Percentiles rank a stretch among this genome's conserved stretches.
phyloP scores from a whole-genome alignment of 2,113 vertebrate species.

The Antechinus stuartii region DNA sequence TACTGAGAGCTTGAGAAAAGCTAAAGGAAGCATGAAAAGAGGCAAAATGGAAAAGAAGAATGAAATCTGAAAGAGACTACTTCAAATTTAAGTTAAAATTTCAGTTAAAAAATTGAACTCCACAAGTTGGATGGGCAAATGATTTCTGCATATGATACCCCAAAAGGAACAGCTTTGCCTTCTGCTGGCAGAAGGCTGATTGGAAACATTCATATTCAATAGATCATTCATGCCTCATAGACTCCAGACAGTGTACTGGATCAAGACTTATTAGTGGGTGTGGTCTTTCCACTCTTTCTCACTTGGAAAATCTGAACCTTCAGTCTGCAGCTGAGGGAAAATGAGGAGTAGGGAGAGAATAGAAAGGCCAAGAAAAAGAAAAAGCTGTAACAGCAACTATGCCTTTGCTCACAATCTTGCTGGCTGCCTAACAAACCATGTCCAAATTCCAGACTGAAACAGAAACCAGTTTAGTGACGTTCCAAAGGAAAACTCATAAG shows the following conservation, averaged over 20 bases:
- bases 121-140: neutral
- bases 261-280: neutral
- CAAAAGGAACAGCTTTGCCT: neutral
- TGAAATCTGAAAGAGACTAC: neutral
- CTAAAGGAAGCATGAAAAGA: neutral
- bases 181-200: neutral
- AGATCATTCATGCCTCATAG: neutral
- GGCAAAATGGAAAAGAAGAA: neutral
- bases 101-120: conserved; percentile 18
- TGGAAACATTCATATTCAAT: conserved; percentile 51
- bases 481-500: conserved; percentile 79
- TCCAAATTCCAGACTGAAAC: conserved; percentile 81
- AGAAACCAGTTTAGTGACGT: conserved; percentile 71
- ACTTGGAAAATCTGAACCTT: conserved; percentile 77
- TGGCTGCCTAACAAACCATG: conserved; percentile 77
- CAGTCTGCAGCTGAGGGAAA: conserved; percentile 59
- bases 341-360: neutral
- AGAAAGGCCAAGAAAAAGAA: conserved; percentile 30
- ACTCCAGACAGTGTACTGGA: conserved; percentile 56
- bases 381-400: conserved; percentile 59
- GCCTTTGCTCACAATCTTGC: conserved; percentile 58
- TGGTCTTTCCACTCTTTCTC: conserved; percentile 65
- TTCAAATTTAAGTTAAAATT: neutral
- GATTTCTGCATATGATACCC: neutral
- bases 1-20: neutral